These are phyloP conservation scores for Parazoanthus darwini DNA, from an alignment of 92 coral and sea anemone species.

Conservation along the genomic window DNA sequence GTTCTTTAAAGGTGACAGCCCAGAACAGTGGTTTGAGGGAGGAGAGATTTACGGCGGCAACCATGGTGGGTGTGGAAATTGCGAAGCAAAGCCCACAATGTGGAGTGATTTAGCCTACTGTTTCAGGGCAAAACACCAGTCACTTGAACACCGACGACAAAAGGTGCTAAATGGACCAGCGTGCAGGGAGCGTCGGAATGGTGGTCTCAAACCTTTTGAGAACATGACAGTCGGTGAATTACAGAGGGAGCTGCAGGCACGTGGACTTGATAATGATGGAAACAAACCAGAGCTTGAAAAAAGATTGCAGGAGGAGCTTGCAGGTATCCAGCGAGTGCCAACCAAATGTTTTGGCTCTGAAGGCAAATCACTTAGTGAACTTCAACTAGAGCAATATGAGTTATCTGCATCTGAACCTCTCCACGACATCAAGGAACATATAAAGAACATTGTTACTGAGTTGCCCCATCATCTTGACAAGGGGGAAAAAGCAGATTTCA, in stretches of 20 bases:
- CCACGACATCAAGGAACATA: slow-evolving; percentile 6
- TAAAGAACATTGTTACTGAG: not conserved
- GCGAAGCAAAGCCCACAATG: slow-evolving; percentile 32
- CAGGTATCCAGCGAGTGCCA: not conserved
- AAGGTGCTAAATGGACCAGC: slow-evolving; percentile 47
- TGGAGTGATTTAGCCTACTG: slow-evolving; percentile 34
- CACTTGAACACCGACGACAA: not conserved
- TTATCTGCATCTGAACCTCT: not conserved
- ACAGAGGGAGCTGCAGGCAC: slow-evolving; percentile 25
- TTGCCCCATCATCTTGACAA: not conserved
- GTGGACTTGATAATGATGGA: not conserved
- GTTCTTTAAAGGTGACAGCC: slow-evolving; percentile 41
- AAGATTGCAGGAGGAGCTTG: slow-evolving; percentile 21
- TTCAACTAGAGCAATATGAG: slow-evolving; percentile 11
- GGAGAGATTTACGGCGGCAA: slow-evolving; percentile 55
- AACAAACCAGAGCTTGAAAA: slow-evolving; percentile 2
- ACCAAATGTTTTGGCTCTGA: not conserved
- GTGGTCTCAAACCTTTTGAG: slow-evolving; percentile 39
- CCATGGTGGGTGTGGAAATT: slow-evolving; percentile 41
- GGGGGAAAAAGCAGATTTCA: not conserved
- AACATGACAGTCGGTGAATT: slow-evolving; percentile 16
- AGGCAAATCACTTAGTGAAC: not conserved
- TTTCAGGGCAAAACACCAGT: slow-evolving; percentile 20
- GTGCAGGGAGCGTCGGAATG: slow-evolving; percentile 34
- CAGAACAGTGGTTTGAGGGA: slow-evolving; percentile 46